These are phyloP conservation scores for Isoperla grammatica DNA, from an alignment of 2,888 invertebrate genomes.

Conservation along the genomic window DNA sequence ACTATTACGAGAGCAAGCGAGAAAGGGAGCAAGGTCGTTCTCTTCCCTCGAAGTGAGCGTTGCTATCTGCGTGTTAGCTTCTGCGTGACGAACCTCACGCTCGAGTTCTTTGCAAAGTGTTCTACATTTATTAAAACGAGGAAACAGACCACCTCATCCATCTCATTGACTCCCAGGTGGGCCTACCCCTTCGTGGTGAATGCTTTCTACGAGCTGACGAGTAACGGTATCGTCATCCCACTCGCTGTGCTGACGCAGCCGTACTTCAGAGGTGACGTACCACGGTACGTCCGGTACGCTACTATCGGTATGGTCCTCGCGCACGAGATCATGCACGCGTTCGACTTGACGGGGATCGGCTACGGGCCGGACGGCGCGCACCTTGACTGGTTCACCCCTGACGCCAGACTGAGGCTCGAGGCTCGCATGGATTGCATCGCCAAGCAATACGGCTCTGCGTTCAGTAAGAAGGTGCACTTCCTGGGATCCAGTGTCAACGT, in stretches of 20 bases:
- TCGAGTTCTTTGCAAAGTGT: constrained; percentile 9
- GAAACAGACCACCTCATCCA: neutral
- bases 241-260: constrained; percentile 48
- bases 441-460: constrained; percentile 44
- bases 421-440: constrained; percentile 46
- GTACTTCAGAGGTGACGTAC: constrained; percentile 46
- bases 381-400: constrained; percentile 43
- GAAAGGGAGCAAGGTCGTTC: no score
- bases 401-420: constrained; percentile 43
- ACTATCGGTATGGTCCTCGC: constrained; percentile 47
- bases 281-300: constrained; percentile 46
- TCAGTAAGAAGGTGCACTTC: constrained; percentile 44
- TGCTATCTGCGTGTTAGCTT: no score
- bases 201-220: constrained; percentile 48
- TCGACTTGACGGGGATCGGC: constrained; percentile 41
- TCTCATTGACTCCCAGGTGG: constrained; percentile 39
- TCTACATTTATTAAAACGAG: constrained; percentile 14
- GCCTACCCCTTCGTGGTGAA: constrained; percentile 47
- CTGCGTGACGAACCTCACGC: no score
- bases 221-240: constrained; percentile 49
- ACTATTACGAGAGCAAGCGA: no score
- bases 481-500: constrained; percentile 45
- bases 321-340: constrained; percentile 49
- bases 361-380: constrained; percentile 41
- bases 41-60: no score